Evolutionary conservation across 2,888 invertebrate species (phyloP).

Genomic region (Nemurella pictetii): DNA sequence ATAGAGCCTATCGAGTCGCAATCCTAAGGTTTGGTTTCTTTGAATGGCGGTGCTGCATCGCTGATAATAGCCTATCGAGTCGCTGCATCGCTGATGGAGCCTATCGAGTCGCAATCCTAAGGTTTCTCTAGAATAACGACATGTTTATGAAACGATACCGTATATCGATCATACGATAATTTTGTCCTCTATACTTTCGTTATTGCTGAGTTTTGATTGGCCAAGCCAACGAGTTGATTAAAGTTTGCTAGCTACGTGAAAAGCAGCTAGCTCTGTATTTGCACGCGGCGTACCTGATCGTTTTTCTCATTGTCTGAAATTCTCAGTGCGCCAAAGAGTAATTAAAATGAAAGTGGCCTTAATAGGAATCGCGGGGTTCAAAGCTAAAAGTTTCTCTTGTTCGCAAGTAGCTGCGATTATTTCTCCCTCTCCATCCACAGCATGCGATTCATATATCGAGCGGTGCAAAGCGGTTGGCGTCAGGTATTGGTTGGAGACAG

Average conservation of each 20-base stretch:
- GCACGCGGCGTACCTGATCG: not conserved
- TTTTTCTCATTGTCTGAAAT: not conserved
- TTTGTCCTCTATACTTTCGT: not conserved
- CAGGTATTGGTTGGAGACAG: not conserved
- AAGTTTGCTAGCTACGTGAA: not conserved
- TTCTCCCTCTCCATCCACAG: not conserved
- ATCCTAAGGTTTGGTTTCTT: no score
- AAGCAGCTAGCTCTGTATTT: not conserved
- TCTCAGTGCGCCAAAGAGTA: not conserved
- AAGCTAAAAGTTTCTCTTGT: not conserved
- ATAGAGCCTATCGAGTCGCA: no score
- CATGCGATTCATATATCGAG: no score
- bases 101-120: no score
- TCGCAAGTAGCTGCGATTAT: not conserved
- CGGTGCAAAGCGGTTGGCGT: not conserved
- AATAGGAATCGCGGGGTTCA: not conserved
- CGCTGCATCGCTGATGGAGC: no score
- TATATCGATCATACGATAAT: no score
- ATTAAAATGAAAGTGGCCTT: not conserved
- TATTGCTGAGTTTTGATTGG: not conserved
- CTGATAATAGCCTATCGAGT: no score
- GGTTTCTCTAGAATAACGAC: no score
- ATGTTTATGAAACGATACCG: no score
- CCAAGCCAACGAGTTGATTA: not conserved
- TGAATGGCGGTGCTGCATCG: no score